A percentile compares a stretch with the other conserved stretches of the same genome.
Conservation (phyloP, 2,113 vertebrate species). For the Vicugna pacos region DNA sequence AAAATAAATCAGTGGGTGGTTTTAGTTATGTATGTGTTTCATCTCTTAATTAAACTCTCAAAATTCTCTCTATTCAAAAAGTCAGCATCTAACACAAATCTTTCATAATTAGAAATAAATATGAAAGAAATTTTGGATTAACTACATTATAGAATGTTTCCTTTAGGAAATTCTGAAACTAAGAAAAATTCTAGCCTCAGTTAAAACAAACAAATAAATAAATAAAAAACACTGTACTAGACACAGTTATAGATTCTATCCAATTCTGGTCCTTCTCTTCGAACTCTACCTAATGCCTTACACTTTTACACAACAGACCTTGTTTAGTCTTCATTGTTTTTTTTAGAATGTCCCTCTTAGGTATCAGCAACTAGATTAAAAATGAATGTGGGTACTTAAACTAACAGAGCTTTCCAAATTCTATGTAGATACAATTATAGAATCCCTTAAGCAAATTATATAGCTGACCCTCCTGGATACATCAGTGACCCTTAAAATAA, state of each 20-base stretch:
- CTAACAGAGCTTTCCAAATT: slow-evolving; percentile 1
- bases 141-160: neutral
- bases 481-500: neutral
- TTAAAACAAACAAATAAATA: slow-evolving; percentile 40
- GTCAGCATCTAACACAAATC: neutral
- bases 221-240: neutral
- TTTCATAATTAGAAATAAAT: neutral
- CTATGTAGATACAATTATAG: neutral
- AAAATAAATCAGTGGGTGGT: slow-evolving; percentile 29
- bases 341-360: neutral
- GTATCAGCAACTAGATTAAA: neutral
- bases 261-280: neutral
- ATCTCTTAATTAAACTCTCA: slow-evolving; percentile 38
- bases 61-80: neutral
- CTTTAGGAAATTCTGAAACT: slow-evolving; percentile 7
- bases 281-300: neutral
- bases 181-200: slow-evolving; percentile 2
- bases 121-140: slow-evolving; percentile 20
- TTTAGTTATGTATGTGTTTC: neutral
- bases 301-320: neutral
- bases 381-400: neutral
- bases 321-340: neutral
- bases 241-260: neutral
- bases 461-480: neutral
- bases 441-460: neutral